A percentile compares a stretch with the other conserved stretches of the same genome.
These are phyloP conservation scores for Stegophylla sp. DNA, from an alignment of 2,888 invertebrate genomes.

Conservation along the genomic window DNA sequence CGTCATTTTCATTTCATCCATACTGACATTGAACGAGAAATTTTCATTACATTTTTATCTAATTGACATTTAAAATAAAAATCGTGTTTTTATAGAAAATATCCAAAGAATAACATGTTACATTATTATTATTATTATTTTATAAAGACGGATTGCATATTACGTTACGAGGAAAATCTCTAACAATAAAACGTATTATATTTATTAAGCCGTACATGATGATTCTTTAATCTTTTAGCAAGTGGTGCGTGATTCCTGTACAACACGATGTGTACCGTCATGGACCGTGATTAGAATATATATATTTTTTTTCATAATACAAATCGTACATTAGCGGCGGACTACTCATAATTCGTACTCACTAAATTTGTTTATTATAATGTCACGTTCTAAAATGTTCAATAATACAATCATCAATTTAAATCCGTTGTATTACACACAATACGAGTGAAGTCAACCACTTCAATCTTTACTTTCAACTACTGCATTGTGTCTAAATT, in stretches of 20 bases:
- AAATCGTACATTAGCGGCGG: not conserved
- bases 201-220: not conserved
- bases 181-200: slow-evolving; percentile 13
- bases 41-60: too few relatives aligned
- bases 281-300: slow-evolving; percentile 13
- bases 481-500: not conserved
- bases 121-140: too few relatives aligned
- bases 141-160: not conserved
- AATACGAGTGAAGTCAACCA: too few relatives aligned
- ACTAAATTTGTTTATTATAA: not conserved
- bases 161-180: not conserved
- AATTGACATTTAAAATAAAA: not conserved
- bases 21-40: too few relatives aligned
- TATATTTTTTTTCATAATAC: not conserved
- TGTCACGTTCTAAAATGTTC: slow-evolving; percentile 32
- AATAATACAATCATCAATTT: not conserved
- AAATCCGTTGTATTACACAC: not conserved
- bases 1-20: too few relatives aligned
- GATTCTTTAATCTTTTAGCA: slow-evolving; percentile 31
- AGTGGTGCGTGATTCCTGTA: slow-evolving; percentile 47
- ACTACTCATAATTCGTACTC: not conserved
- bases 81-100: not conserved
- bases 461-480: not conserved
- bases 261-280: slow-evolving; percentile 4
- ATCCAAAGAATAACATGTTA: not conserved